Base-by-base conservation (phyloP, 1,140 invertebrate genomes). In the Colletes gigas region DNA sequence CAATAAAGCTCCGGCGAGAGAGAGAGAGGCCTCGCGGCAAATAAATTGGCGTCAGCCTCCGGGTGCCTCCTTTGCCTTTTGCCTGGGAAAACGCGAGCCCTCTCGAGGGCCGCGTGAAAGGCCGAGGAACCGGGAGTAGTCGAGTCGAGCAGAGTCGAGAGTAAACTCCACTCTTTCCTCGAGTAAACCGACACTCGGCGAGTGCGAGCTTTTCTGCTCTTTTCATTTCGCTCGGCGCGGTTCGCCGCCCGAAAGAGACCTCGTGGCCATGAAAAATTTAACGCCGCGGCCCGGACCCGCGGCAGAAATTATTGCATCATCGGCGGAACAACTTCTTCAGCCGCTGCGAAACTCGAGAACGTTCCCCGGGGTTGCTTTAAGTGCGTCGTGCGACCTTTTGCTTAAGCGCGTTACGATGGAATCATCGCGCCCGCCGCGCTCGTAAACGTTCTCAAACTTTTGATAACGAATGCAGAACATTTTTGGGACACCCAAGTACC, bases 251-350 rank as follows among this genome's bases (percentile, higher is more conserved):
- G 60, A 60, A 78, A 71, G 14, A 39, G 39, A 65, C 44, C 17
- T 62, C 41, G 54, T 75, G 72, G 78, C 73, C 74, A 71, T 78
- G 74, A 78, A 82, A 77, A 76, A 78, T 82, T 66, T 65, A 82
- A 71, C 17, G 12, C 54, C 4, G 14, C 19, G 12, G n/a, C 21
- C 17, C n/a, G 14, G 15, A 15, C 54, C 6, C 57, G 59, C 14
- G 14, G n/a, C 12, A 10, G 17, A 21, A 52, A 68, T 69, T 62
- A 69, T 81, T 69, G 59, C 73, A 77, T 79, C 77, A 79, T 47
- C 9, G 50, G 52, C 47, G 19, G 55, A 60, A 65, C 47, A 50
- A 72, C 50, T 14, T 66, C 47, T 55, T 39, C 12, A 47, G 39
- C 39, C n/a, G 12, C 17, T 15, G 21, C 4, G 39, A 2, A 47